Conservation (phyloP, 2,113 vertebrate genomes). For the Oxyruncus cristatus region DNA sequence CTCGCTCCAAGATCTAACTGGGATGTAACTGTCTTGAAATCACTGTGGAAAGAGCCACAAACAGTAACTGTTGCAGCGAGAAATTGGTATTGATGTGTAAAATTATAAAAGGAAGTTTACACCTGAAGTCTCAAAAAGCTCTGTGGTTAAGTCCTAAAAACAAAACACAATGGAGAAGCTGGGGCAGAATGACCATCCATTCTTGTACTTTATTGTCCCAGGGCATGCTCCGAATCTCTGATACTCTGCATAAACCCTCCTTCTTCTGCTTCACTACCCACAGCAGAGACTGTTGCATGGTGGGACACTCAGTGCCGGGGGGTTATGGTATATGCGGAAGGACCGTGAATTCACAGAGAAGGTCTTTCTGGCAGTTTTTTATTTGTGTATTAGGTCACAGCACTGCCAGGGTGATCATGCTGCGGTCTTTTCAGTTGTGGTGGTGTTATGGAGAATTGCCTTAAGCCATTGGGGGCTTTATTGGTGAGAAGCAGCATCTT, state of each 20-base stretch:
- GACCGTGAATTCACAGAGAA: background rate
- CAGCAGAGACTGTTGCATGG: background rate
- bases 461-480: background rate
- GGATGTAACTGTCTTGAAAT: background rate
- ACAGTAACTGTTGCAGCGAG: background rate
- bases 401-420: accelerated
- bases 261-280: background rate
- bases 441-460: background rate
- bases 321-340: background rate
- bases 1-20: background rate
- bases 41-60: background rate
- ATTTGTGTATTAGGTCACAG: background rate
- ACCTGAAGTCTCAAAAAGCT: background rate
- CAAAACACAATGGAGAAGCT: background rate
- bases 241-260: background rate
- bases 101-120: background rate
- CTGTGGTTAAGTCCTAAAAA: background rate
- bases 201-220: background rate
- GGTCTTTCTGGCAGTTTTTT: background rate
- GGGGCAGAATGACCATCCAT: background rate
- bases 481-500: background rate
- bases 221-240: background rate
- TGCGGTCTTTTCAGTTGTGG: background rate
- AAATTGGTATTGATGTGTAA: background rate
- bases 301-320: accelerated